Base-by-base conservation (phyloP, 2,888 invertebrate genomes). In the Patella depressa region DNA sequence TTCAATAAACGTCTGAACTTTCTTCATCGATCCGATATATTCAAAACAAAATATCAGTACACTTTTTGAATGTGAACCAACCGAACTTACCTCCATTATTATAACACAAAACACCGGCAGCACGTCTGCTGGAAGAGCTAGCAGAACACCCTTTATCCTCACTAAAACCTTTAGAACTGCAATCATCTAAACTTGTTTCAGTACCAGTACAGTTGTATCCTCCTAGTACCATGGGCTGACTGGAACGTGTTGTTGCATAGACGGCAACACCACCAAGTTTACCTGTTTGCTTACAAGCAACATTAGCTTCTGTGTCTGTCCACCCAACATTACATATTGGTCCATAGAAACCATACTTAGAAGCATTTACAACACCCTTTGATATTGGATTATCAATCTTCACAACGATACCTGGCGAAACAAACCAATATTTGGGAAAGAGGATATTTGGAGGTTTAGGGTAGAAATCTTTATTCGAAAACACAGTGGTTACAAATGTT, bases 301-400 rank as follows among this genome's bases (percentile, higher is more conserved):
- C 74, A 19, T 81, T 83, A 45, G 89, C 88, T 11, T 85, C 86
- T 12, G 74, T 76, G 72, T 88, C 86, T 59, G 85, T 81, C 89
- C 89, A 89, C 54, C 82, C 84, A 12, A 74, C 65, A 15, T 84
- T 80, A 79, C 89, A 89, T 11, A 88, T 83, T 1, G 87, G 95
- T 11, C 96, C 95, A 96, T 96, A 96, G 69, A 94, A 93, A 1
- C 95, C 95, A 80, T 94, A 94, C 84, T 94, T 93, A 81, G 93
- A 93, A 0, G 95, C 93, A 90, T 95, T 95, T 12, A 95, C 90
- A 53, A 94, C 92, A 0, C 95, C 92, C 17, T 45, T 45, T 45
- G 45, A 45, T 45, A 45, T 45, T 45, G 45, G 45, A 45, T 45
- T 9, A 5, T 45, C 45, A 45, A 45, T 45, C 45, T 45, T 45